Evolutionary conservation across 2,797 vertebrate genomes (phyloP), one percentile per base, ranked within the genome.

Genomic region (Peromyscus eremicus): DNA sequence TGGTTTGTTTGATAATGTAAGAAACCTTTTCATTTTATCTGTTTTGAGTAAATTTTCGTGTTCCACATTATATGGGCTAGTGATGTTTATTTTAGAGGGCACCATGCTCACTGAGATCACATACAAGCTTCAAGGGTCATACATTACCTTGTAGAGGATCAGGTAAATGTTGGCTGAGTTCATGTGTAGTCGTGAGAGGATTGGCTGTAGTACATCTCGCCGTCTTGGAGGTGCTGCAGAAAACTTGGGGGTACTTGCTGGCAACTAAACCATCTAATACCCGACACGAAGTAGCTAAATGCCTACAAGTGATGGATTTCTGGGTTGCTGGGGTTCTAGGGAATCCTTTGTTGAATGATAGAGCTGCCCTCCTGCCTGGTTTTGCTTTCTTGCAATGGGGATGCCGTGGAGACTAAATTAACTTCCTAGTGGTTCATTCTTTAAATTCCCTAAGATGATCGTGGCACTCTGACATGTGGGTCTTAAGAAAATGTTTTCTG

Each of bases 11-110:
- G 77, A 66, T n/a, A 17, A 27, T 55, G 37, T 52, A 55, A 80
- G 89, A 91, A 70, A n/a, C n/a, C 76, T 62, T 81, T 91, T 68
- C 16, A 40, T 80, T 77, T 91, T 68, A 21, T 52, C 89, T 91
- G n/a, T 37, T 80, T 68, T 40, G 43, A 79, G 12, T n/a, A 21
- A 27, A 32, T 77, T 76, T 89, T 89, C 21, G 46, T 55, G 25
- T 29, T 66, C n/a, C 46, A 52, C 17, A 55, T 55, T 32, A 14
- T 13, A 71, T 57, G 27, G 49, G 89, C 64, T n/a, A 32, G 32
- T 49, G 21, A 25, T 85, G 32, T 70, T 68, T 52, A n/a, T 68
- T 85, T 23, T 52, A n/a, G 70, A 68, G 82, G 32, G 43, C n/a
- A 21, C 83, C 43, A n/a, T 85, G 21, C 83, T 70, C 23, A 14